Percentiles rank a stretch among this genome's conserved stretches.
Evolutionary conservation across 1,140 invertebrate genomes (phyloP).

Genomic region (Hestina assimilis): DNA sequence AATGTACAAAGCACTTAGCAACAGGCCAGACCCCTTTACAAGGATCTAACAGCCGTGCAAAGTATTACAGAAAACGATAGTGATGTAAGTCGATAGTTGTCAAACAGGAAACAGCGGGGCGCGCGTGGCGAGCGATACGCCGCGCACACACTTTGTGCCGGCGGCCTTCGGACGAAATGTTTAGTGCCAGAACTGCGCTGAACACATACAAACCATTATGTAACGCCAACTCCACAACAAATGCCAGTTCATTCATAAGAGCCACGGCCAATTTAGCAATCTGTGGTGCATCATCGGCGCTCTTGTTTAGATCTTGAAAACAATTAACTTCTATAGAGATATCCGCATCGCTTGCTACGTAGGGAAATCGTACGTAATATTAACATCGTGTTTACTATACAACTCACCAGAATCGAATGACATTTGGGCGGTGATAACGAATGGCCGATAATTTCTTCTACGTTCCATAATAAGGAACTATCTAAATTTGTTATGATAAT

Average conservation of each 20-base stretch:
- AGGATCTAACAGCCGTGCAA: slow-evolving; percentile 67
- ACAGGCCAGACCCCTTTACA: slow-evolving; percentile 68
- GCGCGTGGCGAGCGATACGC: slow-evolving; percentile 67
- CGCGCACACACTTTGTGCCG: slow-evolving; percentile 65
- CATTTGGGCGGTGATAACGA: slow-evolving; percentile 48
- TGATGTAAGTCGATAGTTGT: slow-evolving; percentile 77
- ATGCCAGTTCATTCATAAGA: slow-evolving; percentile 69
- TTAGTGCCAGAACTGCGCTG: slow-evolving; percentile 47
- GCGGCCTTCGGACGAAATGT: slow-evolving; percentile 72
- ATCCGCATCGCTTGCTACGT: slow-evolving; percentile 15
- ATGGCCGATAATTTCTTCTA: slow-evolving; percentile 63
- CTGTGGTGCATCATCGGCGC: slow-evolving; percentile 37
- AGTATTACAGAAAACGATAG: slow-evolving; percentile 74
- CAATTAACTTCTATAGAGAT: slow-evolving; percentile 32
- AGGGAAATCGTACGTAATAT: not conserved
- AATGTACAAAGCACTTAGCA: slow-evolving; percentile 61
- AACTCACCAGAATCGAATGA: slow-evolving; percentile 22
- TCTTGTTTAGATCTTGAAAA: slow-evolving; percentile 32
- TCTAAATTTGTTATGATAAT: slow-evolving; percentile 50
- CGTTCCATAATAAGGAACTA: slow-evolving; percentile 62
- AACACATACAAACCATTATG: slow-evolving; percentile 65
- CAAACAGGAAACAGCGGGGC: slow-evolving; percentile 74
- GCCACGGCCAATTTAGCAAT: slow-evolving; percentile 49
- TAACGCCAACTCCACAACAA: slow-evolving; percentile 62
- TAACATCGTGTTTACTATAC: slow-evolving; percentile 31